A percentile compares a stretch with the other conserved stretches of the same genome.
phyloP scores from a whole-genome alignment of 2,888 invertebrate species.

The Macropis europaea region DNA sequence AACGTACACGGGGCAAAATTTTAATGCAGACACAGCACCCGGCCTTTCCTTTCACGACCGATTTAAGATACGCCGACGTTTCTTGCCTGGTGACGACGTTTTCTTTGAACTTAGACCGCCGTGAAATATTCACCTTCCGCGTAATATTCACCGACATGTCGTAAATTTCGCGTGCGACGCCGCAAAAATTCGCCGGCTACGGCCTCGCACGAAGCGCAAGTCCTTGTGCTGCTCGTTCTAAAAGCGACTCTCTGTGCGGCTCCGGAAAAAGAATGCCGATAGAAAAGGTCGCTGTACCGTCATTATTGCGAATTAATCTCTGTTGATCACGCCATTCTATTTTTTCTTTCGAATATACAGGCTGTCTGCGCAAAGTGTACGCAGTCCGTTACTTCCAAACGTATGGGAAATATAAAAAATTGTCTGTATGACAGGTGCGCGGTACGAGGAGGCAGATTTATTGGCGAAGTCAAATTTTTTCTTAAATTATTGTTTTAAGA shows the following conservation, averaged over 20 bases:
- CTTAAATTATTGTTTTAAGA: too few species aligned
- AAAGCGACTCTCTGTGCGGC: conserved; percentile 6
- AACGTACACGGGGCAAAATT: conserved; percentile 28
- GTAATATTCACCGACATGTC: conserved; percentile 38
- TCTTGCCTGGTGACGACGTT: conserved; percentile 14
- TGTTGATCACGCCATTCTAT: conserved; percentile 21
- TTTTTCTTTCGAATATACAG: background rate
- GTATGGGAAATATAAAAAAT: too few species aligned
- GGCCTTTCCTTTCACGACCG: conserved; percentile 32
- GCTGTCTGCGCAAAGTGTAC: too few species aligned
- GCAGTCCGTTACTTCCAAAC: too few species aligned
- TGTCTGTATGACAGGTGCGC: too few species aligned
- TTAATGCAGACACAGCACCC: conserved; percentile 21
- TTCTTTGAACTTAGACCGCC: conserved; percentile 49
- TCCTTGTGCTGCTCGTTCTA: conserved; percentile 31
- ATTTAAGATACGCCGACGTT: conserved; percentile 37
- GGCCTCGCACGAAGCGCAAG: background rate
- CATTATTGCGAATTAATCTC: conserved; percentile 29
- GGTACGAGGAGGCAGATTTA: too few species aligned
- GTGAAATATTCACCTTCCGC: conserved; percentile 47
- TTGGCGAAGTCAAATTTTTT: too few species aligned
- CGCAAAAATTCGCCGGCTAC: conserved; percentile 42
- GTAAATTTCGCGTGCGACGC: conserved; percentile 45
- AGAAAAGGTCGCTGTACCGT: conserved; percentile 32
- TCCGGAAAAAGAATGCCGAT: background rate